These are phyloP conservation scores for Drosophila anceps DNA, from an alignment of 2,888 invertebrate species.

Conservation along the genomic window DNA sequence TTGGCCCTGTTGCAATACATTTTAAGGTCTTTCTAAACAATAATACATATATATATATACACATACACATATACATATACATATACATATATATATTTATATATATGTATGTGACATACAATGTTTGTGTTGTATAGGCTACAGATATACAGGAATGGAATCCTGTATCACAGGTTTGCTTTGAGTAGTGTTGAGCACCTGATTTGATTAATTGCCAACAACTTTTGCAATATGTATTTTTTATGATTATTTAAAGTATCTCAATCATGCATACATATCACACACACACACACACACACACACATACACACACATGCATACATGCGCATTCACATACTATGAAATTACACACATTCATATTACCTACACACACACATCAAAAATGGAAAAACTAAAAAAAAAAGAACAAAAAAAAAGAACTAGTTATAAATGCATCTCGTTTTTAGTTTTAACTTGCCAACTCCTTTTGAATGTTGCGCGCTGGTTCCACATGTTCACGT, in stretches of 20 bases:
- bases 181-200: constrained; percentile 12
- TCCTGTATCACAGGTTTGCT: constrained; percentile 17
- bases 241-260: constrained; percentile 64
- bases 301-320: constrained; percentile 26
- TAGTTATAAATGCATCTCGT: constrained; percentile 68
- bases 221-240: constrained; percentile 58
- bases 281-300: constrained; percentile 30
- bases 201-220: constrained; percentile 46
- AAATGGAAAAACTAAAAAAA: not conserved
- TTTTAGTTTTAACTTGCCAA: constrained; percentile 83
- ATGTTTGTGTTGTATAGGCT: constrained; percentile 38
- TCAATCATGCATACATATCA: constrained; percentile 63
- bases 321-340: constrained; percentile 23
- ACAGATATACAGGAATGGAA: constrained; percentile 5
- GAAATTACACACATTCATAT: constrained; percentile 26
- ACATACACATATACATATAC: constrained; percentile 1
- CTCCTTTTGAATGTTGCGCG: constrained; percentile 57
- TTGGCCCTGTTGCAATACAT: constrained; percentile 76
- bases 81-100: not conserved
- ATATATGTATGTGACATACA: constrained; percentile 23
- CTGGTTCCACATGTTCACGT: constrained; percentile 40
- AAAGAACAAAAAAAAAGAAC: constrained; percentile 10
- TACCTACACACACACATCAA: constrained; percentile 36
- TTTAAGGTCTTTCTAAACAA: constrained; percentile 62
- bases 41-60: constrained; percentile 3